Base-by-base conservation (phyloP, 2,797 vertebrate species). In the Pangasius krempfi region DNA sequence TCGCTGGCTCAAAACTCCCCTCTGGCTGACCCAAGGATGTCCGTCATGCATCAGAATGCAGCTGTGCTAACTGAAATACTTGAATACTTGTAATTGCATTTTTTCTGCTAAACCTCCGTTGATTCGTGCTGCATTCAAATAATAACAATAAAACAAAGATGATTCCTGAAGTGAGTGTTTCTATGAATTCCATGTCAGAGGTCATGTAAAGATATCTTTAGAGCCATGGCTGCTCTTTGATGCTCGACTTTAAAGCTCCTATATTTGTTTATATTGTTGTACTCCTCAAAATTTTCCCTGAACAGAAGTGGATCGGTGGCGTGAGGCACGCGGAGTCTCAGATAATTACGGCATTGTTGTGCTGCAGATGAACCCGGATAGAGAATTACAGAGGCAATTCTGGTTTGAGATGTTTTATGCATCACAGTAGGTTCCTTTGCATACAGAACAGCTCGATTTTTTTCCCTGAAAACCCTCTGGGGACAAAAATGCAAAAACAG, bases 221-320 rank as follows among this genome's bases (percentile, higher is more conserved):
- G 37, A 40, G 40, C 73, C 14, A 12, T 37, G 78, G 18, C 30
- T 62, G 5, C 20, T 18, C 40, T 44, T 47, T 1, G 56, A 62
- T 27, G 56, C 58, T 18, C 0, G 7, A 5, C 6, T 82, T 14
- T 54, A 56, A 79, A 2, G 14, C 50, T 33, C 76, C 13, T 3
- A 3, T 68, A 30, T 33, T 5, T 66, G 52, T 64, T 89, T 64
- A 13, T 52, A 62, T 44, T 64, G 79, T 87, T 93, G 85, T 86
- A 80, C 88, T 90, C 75, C 37, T 56, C 47, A 25, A 70, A 81
- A 84, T 91, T 91, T 94, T 89, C 93, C 89, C 70, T 86, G 66
- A 76, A 90, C 84, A 86, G 88, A 91, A 66, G 58, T 7, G 8
- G 14, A 16, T 47, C 1, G 37, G 56, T 70, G 47, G 52, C 84